A percentile compares a stretch with the other conserved stretches of the same genome.
phyloP scores from a whole-genome alignment of 92 coral and sea anemone species.

The Isaurus tuberculatus region DNA sequence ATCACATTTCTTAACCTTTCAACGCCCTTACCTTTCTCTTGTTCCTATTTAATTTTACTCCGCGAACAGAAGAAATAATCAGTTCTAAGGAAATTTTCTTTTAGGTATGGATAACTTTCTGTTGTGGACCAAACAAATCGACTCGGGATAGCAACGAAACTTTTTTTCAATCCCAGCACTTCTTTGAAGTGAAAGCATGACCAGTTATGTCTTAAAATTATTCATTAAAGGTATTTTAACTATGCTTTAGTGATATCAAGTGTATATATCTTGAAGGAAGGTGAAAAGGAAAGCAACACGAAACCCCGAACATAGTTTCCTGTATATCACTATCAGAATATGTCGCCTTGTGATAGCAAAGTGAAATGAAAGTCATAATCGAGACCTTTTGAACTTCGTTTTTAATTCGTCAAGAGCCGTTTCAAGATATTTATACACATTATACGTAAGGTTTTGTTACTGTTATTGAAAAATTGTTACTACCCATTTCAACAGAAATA shows the following conservation, averaged over 20 bases:
- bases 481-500: neutral
- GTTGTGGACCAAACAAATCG: no score
- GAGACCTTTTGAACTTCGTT: conserved; percentile 32
- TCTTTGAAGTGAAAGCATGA: no score
- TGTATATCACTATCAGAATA: conserved; percentile 21
- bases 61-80: no score
- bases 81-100: no score
- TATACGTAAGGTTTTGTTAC: neutral
- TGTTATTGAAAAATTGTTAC: neutral
- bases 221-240: conserved; percentile 23
- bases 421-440: neutral
- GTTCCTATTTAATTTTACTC: no score
- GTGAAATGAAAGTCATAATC: neutral
- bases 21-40: no score
- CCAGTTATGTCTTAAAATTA: no score
- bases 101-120: no score
- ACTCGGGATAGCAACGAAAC: no score
- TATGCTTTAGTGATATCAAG: conserved; percentile 24
- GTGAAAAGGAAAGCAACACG: conserved; percentile 2
- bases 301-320: conserved; percentile 22
- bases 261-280: conserved; percentile 18
- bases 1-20: no score
- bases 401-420: neutral
- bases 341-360: conserved; percentile 40
- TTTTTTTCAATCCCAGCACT: no score